phyloP scores from a whole-genome alignment of 2,888 invertebrate species.

The Acleris literana region DNA sequence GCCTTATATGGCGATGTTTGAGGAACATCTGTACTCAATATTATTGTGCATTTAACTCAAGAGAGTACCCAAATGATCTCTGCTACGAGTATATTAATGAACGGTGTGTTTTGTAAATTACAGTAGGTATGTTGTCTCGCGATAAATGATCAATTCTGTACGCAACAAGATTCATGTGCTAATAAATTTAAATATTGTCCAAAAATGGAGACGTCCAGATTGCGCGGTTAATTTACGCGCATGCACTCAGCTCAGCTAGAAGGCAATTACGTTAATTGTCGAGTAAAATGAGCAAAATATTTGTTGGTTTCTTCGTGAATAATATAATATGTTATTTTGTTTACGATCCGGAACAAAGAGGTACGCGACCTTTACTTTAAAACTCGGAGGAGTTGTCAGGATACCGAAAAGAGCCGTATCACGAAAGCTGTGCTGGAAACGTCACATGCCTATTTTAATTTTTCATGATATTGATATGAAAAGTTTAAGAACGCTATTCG shows the following conservation, averaged over 20 bases:
- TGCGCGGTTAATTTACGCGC: not conserved
- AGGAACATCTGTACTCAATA: constrained; percentile 2
- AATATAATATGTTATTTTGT: no score
- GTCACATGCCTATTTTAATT: no score
- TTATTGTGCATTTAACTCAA: constrained; percentile 9
- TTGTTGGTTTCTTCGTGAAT: no score
- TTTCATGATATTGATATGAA: no score
- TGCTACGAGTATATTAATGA: not conserved
- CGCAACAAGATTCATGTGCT: constrained; percentile 39
- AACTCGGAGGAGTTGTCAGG: no score
- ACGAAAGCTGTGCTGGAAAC: no score
- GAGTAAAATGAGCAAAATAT: no score
- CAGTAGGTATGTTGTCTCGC: constrained; percentile 37
- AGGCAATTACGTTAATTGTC: not conserved
- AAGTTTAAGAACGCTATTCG: no score
- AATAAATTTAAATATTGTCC: constrained; percentile 45
- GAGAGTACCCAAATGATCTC: not conserved
- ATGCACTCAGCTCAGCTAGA: not conserved
- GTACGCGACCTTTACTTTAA: no score
- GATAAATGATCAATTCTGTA: constrained; percentile 38
- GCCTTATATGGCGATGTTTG: constrained; percentile 7
- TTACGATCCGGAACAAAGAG: no score
- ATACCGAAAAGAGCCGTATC: no score
- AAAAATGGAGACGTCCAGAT: constrained; percentile 19
- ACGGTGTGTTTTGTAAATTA: constrained; percentile 5